Evolutionary conservation across 2,797 vertebrate genomes (phyloP), one percentile per base, ranked within the genome.

Genomic region (Prionace glauca): DNA sequence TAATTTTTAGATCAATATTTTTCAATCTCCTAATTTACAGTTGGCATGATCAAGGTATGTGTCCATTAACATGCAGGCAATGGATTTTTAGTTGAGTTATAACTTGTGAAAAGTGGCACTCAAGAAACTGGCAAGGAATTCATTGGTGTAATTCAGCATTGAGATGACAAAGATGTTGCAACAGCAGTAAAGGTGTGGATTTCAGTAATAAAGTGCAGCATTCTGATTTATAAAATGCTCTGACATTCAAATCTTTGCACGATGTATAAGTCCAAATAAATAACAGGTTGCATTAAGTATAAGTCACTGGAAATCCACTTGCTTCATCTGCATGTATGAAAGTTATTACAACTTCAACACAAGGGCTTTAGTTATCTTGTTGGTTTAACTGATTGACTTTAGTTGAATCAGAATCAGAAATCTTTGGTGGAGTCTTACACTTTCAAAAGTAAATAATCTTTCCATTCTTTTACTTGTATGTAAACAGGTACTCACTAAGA

Each of bases 401-500:
- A n/a, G 0, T 41, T 92, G 62, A 24, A 36, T 24, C 12, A 24
- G 14, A 77, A 77, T 56, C 93, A 32, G 29, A 77, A 56, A 16
- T 50, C 74, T 77, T 95, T n/a, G 5, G 24, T 72, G 29, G 22
- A n/a, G 41, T 94, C 36, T 94, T 94, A 29, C 69, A 50, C 9
- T 50, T 95, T 77, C 93, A 95, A 60, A n/a, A 95, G 71, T 95
- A 50, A 45, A 95, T 45, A 74, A 95, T 26, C 5, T 95, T 77
- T 50, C 50, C 32, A 56, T 95, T 95, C 69, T 98, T 97, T 97
- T 97, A 97, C 96, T 97, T 97, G 96, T 97, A 97, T 97, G 97
- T 97, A 98, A 98, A 97, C 97, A 98, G 96, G 96, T 96, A 97
- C 97, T 97, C 97, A 97, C 96, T 87, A 96, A 96, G 96, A 96